These are phyloP conservation scores for Pseudococcus viburni DNA, from an alignment of 2,888 invertebrate genomes.

Conservation along the genomic window DNA sequence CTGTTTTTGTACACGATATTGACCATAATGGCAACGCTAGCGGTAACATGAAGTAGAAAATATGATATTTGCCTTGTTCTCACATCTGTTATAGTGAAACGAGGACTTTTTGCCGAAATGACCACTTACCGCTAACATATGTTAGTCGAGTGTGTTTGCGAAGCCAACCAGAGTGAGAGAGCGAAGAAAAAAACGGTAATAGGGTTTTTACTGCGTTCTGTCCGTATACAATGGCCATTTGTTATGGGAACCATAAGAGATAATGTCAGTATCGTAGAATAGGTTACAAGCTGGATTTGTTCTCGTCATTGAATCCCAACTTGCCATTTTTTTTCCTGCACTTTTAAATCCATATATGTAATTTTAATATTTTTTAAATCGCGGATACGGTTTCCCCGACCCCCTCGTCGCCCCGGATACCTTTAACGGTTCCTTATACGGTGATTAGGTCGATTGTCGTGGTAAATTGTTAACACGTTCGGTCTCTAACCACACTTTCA, in stretches of 20 bases:
- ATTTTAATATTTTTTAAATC: constrained; percentile 35
- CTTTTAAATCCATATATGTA: constrained; percentile 12
- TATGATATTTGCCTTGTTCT: constrained; percentile 41
- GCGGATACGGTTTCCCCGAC: neutral
- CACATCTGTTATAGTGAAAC: constrained; percentile 54
- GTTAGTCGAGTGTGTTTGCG: constrained; percentile 27
- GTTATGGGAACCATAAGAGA: constrained; percentile 55
- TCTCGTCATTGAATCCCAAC: constrained; percentile 21
- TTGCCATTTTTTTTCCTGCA: neutral
- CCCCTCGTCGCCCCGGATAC: neutral
- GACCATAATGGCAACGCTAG: neutral
- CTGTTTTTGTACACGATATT: neutral
- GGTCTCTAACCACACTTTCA: neutral
- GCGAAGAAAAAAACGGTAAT: constrained; percentile 30
- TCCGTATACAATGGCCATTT: constrained; percentile 50
- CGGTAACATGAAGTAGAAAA: constrained; percentile 21
- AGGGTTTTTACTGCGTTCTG: constrained; percentile 39
- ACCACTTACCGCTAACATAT: constrained; percentile 54
- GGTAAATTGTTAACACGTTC: constrained; percentile 46
- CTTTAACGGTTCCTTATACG: constrained; percentile 24
- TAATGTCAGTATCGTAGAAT: constrained; percentile 23
- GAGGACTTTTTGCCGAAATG: constrained; percentile 52
- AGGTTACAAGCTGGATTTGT: constrained; percentile 54
- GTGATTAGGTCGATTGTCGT: constrained; percentile 33
- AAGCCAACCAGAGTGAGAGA: neutral